Percentiles rank a stretch among this genome's conserved stretches.
These are phyloP conservation scores for Oscheius sp. DNA, from an alignment of 1,140 invertebrate species.

Conservation along the genomic window DNA sequence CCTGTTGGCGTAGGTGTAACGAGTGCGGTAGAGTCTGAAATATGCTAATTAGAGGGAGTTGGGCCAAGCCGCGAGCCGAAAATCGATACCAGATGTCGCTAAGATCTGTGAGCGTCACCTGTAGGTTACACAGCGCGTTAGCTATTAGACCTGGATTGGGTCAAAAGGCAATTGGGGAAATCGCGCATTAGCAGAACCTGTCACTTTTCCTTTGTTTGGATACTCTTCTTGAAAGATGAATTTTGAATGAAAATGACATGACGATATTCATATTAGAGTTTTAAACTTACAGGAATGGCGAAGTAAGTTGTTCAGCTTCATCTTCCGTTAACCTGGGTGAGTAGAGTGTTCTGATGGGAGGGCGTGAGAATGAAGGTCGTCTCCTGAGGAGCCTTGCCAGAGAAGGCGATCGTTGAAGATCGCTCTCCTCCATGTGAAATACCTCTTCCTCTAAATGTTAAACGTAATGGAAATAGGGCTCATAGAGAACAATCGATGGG, in stretches of 20 bases:
- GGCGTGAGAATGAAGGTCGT: conserved; percentile 9
- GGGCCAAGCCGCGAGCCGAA: background rate
- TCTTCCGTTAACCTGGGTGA: conserved; percentile 7
- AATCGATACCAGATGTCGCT: background rate
- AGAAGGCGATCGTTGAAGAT: conserved; percentile 3
- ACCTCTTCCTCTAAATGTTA: no score
- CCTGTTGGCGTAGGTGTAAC: conserved; percentile 26
- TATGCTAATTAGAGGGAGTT: background rate
- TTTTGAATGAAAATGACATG: no score
- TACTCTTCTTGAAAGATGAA: no score
- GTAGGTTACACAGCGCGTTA: no score
- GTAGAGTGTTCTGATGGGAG: background rate
- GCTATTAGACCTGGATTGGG: no score
- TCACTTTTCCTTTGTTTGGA: no score
- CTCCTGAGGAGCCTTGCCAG: background rate
- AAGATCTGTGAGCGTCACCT: no score
- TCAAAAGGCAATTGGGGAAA: no score
- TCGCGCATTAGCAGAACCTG: no score
- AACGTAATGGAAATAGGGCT: no score
- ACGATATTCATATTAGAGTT: background rate
- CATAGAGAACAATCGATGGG: no score
- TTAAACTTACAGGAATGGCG: background rate
- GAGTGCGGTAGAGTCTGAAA: conserved; percentile 20
- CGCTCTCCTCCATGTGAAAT: background rate
- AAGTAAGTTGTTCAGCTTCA: conserved; percentile 12